Percentiles rank a stretch among this genome's conserved stretches.
Conservation (phyloP, 1,140 invertebrate species). For the Hylyphantes graminicola region DNA sequence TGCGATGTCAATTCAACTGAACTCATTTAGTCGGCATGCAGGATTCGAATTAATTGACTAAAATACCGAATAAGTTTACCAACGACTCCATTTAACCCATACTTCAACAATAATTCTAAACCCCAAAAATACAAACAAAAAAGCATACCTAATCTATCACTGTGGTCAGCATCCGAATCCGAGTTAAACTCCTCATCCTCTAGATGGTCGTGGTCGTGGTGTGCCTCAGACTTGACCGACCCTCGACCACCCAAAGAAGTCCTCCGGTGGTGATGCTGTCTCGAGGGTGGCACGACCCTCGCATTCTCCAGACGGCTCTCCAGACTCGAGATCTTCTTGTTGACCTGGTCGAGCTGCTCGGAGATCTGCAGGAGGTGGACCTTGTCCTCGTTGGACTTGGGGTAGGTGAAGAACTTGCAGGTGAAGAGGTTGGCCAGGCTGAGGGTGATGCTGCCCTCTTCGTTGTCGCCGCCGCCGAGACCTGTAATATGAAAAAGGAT, state of each 20-base stretch:
- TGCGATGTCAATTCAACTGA: too few relatives aligned
- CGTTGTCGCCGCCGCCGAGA: conserved; percentile 71
- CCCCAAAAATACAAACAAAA: neutral
- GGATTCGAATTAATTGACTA: too few relatives aligned
- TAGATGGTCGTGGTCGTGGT: conserved; percentile 41
- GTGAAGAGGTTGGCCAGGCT: conserved; percentile 90
- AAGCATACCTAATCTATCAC: conserved; percentile 39
- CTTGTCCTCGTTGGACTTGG: conserved; percentile 86
- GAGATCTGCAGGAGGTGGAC: conserved; percentile 87
- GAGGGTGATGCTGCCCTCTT: conserved; percentile 91
- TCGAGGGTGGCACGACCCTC: neutral
- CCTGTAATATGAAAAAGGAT: conserved; percentile 7
- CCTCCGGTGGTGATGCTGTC: neutral
- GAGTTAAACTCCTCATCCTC: conserved; percentile 53
- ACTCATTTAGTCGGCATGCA: too few relatives aligned
- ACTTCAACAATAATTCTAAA: too few relatives aligned
- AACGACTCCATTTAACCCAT: too few relatives aligned
- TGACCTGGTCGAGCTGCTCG: conserved; percentile 83
- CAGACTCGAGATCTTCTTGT: conserved; percentile 69
- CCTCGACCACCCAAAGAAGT: conserved; percentile 31
- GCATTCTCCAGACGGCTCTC: conserved; percentile 36
- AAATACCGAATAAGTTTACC: too few relatives aligned
- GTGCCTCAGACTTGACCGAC: conserved; percentile 17
- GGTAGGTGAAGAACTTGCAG: conserved; percentile 89
- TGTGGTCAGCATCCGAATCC: conserved; percentile 40